Evolutionary conservation across 92 coral and sea anemone genomes (phyloP).

Genomic region (Phenganax marumi): DNA sequence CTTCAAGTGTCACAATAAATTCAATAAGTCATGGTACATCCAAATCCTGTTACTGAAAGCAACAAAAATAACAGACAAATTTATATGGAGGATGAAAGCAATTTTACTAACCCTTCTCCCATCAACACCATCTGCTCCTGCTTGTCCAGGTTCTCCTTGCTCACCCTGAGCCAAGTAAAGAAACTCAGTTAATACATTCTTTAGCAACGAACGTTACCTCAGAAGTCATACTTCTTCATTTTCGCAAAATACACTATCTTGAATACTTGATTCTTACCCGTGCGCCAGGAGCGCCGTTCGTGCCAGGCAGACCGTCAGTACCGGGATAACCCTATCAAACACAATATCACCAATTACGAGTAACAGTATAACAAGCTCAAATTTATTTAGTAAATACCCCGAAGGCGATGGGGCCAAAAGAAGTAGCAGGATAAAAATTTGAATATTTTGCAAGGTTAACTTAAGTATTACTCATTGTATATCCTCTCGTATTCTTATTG

Average conservation of each 20-base stretch:
- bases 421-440: too few species aligned
- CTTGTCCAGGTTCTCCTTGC: conserved; percentile 58
- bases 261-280: background rate
- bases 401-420: too few species aligned
- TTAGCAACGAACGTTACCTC: too few species aligned
- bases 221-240: too few species aligned
- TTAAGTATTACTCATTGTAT: too few species aligned
- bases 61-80: background rate
- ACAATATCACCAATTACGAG: background rate
- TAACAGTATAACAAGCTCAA: background rate
- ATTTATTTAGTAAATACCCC: background rate
- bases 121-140: conserved; percentile 53
- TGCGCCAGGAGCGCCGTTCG: background rate
- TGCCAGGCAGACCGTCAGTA: background rate
- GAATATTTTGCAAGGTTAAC: too few species aligned
- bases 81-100: background rate
- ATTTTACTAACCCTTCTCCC: conserved; percentile 51
- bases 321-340: conserved; percentile 9
- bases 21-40: too few species aligned
- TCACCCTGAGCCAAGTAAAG: background rate
- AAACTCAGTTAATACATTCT: background rate
- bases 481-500: too few species aligned
- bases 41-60: too few species aligned
- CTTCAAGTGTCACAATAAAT: too few species aligned
- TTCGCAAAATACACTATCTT: background rate